Conservation (phyloP, 1,140 invertebrate genomes). For the Zaprionus gabonicus region DNA sequence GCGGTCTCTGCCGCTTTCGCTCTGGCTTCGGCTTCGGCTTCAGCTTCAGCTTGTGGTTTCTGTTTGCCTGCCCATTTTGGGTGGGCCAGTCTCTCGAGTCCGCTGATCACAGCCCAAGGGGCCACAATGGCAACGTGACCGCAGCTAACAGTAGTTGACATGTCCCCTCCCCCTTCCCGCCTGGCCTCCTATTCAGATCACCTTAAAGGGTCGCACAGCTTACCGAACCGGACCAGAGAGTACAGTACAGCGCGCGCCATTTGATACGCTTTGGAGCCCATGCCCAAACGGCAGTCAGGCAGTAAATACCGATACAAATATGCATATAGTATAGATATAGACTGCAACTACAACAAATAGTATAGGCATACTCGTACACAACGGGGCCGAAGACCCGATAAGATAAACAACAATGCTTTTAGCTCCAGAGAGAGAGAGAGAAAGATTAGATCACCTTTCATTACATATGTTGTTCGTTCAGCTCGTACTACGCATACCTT, state of each 20-base stretch:
- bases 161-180: constrained; percentile 39
- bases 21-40: constrained; percentile 1
- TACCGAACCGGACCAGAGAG: not conserved
- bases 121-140: constrained; percentile 60
- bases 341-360: not conserved
- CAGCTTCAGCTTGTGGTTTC: constrained; percentile 38
- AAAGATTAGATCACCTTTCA: not conserved
- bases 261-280: constrained; percentile 32
- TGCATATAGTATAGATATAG: not conserved
- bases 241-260: constrained; percentile 7
- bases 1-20: not conserved
- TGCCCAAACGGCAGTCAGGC: constrained; percentile 13
- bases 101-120: not conserved
- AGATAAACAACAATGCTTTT: constrained; percentile 55
- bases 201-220: constrained; percentile 31
- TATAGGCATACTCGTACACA: not conserved
- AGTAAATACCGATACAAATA: constrained; percentile 1
- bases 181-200: not conserved
- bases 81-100: constrained; percentile 27
- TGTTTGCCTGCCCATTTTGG: constrained; percentile 63
- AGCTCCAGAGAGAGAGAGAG: not conserved
- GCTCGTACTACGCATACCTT: too few species aligned
- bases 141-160: constrained; percentile 79
- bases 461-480: not conserved
- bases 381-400: constrained; percentile 41